phyloP scores from a whole-genome alignment of 2,113 vertebrate genomes.

The Scomber colias region DNA sequence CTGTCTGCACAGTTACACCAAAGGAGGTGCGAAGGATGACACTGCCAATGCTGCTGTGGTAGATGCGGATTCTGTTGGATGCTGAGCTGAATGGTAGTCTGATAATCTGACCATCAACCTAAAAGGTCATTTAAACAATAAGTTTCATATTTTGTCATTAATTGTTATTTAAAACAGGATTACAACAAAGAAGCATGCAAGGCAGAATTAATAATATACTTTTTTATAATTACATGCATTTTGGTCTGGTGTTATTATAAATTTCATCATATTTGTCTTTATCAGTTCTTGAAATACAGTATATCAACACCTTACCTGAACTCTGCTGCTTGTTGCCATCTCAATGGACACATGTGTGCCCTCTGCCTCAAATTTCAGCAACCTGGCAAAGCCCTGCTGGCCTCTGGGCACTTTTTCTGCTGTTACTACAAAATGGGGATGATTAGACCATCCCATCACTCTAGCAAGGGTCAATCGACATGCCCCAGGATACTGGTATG shows the following conservation, averaged over 20 bases:
- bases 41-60: conserved; percentile 64
- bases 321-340: conserved; percentile 33
- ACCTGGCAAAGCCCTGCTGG: conserved; percentile 37
- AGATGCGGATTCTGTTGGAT: conserved; percentile 40
- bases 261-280: too few species aligned
- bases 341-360: conserved; percentile 57
- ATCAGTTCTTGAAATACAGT: background rate
- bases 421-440: conserved; percentile 57
- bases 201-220: too few species aligned
- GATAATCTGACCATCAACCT: conserved; percentile 74
- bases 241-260: too few species aligned
- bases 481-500: conserved; percentile 72
- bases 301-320: conserved; percentile 47
- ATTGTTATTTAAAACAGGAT: background rate
- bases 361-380: conserved; percentile 60
- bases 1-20: conserved; percentile 72
- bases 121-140: background rate
- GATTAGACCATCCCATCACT: conserved; percentile 42
- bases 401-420: conserved; percentile 66
- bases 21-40: conserved; percentile 70
- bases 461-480: conserved; percentile 69
- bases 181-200: too few species aligned
- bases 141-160: too few species aligned
- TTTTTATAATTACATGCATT: too few species aligned
- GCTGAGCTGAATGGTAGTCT: conserved; percentile 60